Percentiles rank a stretch among this genome's conserved stretches.
Conservation (phyloP, 2,797 vertebrate species). For the Leptodactylus fallax region DNA sequence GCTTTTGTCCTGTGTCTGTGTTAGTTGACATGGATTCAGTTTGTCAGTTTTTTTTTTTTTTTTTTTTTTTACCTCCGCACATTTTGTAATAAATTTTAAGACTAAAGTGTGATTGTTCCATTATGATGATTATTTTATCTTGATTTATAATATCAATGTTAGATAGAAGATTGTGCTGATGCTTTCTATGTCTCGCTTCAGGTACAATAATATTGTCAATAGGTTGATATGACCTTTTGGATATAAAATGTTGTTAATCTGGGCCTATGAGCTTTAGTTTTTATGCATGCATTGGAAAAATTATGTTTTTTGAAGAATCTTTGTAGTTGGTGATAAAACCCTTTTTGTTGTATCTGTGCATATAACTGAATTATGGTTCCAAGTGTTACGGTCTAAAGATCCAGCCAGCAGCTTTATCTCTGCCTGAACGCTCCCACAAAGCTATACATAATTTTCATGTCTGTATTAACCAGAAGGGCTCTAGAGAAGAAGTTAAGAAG, state of each 20-base stretch:
- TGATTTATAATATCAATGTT: background rate
- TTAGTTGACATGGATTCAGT: background rate
- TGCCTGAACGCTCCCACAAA: too few species aligned
- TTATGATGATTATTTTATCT: background rate
- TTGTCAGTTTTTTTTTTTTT: constrained; percentile 15
- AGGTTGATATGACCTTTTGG: background rate
- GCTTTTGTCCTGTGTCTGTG: constrained; percentile 20
- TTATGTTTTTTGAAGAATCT: background rate
- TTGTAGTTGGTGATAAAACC: background rate
- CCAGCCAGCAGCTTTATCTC: too few species aligned
- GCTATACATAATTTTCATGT: background rate
- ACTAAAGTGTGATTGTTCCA: background rate
- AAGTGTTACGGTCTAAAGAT: too few species aligned
- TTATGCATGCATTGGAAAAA: background rate
- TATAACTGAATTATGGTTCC: too few species aligned
- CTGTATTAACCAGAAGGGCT: background rate
- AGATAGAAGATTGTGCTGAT: background rate
- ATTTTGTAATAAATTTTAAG: background rate
- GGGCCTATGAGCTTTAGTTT: background rate
- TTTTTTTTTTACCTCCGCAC: background rate
- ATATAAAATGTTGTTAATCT: background rate
- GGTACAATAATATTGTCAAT: background rate
- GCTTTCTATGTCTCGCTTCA: background rate
- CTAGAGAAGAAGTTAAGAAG: background rate
- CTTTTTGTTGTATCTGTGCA: too few species aligned